phyloP scores from a whole-genome alignment of 92 coral and sea anemone species.

The Phymanthus crucifer region DNA sequence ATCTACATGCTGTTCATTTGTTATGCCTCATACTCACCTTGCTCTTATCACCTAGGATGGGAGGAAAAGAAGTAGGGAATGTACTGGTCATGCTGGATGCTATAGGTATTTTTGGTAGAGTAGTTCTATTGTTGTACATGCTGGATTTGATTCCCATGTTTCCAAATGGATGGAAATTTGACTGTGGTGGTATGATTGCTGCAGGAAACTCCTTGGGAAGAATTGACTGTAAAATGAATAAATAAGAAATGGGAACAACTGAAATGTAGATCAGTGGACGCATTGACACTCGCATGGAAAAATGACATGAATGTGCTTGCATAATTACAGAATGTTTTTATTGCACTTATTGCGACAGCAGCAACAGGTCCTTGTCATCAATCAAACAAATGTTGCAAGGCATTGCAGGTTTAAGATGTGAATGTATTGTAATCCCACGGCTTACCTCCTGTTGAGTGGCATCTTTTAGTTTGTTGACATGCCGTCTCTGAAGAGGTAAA shows the following conservation, averaged over 20 bases:
- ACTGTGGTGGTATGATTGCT: constrained; percentile 50
- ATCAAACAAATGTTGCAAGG: no score
- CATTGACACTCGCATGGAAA: no score
- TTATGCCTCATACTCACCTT: constrained; percentile 45
- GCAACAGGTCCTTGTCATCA: no score
- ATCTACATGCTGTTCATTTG: not conserved
- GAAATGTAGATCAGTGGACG: not conserved
- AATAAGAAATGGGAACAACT: not conserved
- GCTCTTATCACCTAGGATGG: constrained; percentile 79
- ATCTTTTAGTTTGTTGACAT: constrained; percentile 38
- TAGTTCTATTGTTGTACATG: constrained; percentile 58
- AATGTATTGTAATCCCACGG: no score
- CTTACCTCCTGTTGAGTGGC: constrained; percentile 25
- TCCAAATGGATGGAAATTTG: constrained; percentile 55
- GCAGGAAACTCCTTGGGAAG: constrained; percentile 70
- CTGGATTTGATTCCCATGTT: constrained; percentile 59
- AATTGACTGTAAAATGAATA: constrained; percentile 44
- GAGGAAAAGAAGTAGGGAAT: constrained; percentile 90
- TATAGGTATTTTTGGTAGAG: constrained; percentile 85
- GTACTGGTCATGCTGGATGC: constrained; percentile 78
- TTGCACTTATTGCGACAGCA: no score
- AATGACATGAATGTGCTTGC: no score
- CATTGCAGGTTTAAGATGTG: no score
- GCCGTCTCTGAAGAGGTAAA: constrained; percentile 42
- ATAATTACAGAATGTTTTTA: no score